Conservation (phyloP, 2,888 invertebrate genomes). For the Drosophila silvestris region DNA sequence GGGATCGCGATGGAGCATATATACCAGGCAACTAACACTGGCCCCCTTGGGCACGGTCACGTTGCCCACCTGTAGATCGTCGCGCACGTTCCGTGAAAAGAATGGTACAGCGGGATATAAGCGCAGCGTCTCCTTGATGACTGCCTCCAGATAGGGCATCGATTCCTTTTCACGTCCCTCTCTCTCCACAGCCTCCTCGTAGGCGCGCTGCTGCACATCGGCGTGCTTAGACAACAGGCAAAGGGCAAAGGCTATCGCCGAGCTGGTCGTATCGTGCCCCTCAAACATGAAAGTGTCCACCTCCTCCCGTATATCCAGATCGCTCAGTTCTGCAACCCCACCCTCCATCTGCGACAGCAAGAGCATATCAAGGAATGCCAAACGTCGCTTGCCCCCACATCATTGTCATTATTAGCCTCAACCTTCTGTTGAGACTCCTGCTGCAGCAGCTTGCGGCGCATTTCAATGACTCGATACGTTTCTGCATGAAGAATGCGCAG, state of each 20-base stretch:
- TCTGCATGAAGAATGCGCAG: constrained; percentile 80
- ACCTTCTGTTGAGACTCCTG: constrained; percentile 57
- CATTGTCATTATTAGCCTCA: constrained; percentile 51
- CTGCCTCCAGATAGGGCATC: constrained; percentile 87
- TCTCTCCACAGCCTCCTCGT: constrained; percentile 84
- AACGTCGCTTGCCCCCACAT: constrained; percentile 81
- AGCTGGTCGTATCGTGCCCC: constrained; percentile 87
- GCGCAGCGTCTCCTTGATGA: constrained; percentile 87
- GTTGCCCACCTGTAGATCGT: constrained; percentile 85
- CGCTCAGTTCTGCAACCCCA: constrained; percentile 79
- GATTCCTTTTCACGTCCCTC: constrained; percentile 83
- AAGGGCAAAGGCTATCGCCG: constrained; percentile 86
- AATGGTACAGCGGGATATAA: constrained; percentile 87
- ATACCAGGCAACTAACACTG: constrained; percentile 83
- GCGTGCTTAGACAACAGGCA: constrained; percentile 86
- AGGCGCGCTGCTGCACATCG: constrained; percentile 85
- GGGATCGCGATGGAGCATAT: constrained; percentile 86
- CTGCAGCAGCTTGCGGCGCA: constrained; percentile 75
- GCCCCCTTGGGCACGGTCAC: constrained; percentile 84
- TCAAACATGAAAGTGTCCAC: constrained; percentile 88
- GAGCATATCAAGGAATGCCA: constrained; percentile 86
- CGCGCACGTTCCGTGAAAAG: constrained; percentile 85
- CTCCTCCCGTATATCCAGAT: constrained; percentile 86
- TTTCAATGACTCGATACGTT: constrained; percentile 80
- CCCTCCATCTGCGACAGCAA: constrained; percentile 86